A percentile compares a stretch with the other conserved stretches of the same genome.
Evolutionary conservation across 92 coral and sea anemone genomes (phyloP).

Genomic region (Parazoanthus swiftii): DNA sequence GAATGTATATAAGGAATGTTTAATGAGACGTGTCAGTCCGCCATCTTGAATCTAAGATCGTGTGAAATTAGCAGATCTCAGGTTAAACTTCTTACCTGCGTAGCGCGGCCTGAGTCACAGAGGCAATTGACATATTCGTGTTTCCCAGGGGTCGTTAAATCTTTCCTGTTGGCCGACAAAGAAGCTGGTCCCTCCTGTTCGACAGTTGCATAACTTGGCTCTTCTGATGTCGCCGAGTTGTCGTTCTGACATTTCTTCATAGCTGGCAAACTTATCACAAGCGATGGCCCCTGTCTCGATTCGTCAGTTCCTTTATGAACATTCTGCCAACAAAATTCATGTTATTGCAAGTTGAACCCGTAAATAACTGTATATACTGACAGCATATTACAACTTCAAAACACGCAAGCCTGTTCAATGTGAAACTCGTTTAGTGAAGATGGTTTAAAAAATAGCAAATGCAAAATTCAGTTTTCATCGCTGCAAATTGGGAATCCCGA

Average conservation of each 20-base stretch:
- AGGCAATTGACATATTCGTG: slow-evolving; percentile 6
- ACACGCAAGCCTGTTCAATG: too few species aligned
- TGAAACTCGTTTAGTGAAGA: too few species aligned
- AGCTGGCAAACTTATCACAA: slow-evolving; percentile 28
- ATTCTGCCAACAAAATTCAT: not conserved
- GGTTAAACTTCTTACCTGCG: not conserved
- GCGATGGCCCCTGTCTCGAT: slow-evolving; percentile 18
- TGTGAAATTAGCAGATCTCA: too few species aligned
- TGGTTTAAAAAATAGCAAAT: too few species aligned
- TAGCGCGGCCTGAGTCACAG: not conserved
- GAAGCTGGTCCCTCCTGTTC: slow-evolving; percentile 3
- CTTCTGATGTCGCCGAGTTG: not conserved
- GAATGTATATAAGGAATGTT: too few species aligned
- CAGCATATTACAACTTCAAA: not conserved
- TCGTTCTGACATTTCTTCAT: slow-evolving; percentile 30
- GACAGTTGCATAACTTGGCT: slow-evolving; percentile 14
- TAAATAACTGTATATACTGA: not conserved
- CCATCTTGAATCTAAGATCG: too few species aligned
- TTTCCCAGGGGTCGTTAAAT: not conserved
- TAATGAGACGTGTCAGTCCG: too few species aligned
- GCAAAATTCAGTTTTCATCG: too few species aligned
- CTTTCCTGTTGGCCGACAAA: slow-evolving; percentile 2
- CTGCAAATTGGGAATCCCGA: too few species aligned
- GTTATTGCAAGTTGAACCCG: not conserved
- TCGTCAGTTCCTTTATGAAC: slow-evolving; percentile 15